These are phyloP conservation scores for Yponomeuta sedellus DNA, from an alignment of 2,888 invertebrate species.

Conservation along the genomic window DNA sequence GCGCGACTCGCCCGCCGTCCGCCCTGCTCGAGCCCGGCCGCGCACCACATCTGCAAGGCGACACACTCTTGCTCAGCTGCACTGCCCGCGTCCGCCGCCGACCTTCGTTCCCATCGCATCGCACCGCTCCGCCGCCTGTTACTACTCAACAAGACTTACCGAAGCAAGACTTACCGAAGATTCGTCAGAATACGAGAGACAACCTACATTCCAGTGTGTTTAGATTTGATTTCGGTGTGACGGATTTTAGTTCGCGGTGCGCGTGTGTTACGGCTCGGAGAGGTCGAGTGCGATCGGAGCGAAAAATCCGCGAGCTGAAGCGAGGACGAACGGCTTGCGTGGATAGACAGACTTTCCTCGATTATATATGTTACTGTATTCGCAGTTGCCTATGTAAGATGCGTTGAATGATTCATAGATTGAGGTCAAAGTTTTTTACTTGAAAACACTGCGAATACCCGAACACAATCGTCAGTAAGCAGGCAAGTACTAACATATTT, in stretches of 20 bases:
- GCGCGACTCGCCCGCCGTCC: slow-evolving; percentile 46
- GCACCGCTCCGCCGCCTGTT: slow-evolving; percentile 47
- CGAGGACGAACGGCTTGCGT: slow-evolving; percentile 41
- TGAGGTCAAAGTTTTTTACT: not conserved
- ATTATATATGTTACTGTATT: slow-evolving; percentile 1
- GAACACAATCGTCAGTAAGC: not conserved
- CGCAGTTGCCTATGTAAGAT: not conserved
- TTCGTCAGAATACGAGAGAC: not conserved
- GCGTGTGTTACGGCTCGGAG: slow-evolving; percentile 51
- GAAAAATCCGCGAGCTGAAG: slow-evolving; percentile 53
- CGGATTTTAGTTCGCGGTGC: slow-evolving; percentile 4
- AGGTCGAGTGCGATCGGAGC: slow-evolving; percentile 73
- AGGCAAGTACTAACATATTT: slow-evolving; percentile 12
- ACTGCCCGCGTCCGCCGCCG: slow-evolving; percentile 42
- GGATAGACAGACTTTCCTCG: slow-evolving; percentile 8
- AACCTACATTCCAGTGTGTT: slow-evolving; percentile 13
- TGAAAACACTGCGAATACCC: slow-evolving; percentile 9
- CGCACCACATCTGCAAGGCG: slow-evolving; percentile 71
- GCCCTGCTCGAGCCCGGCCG: slow-evolving; percentile 53
- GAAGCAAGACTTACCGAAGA: not conserved
- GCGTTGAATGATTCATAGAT: not conserved
- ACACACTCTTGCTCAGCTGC: slow-evolving; percentile 66
- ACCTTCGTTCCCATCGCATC: slow-evolving; percentile 67
- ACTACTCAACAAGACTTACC: not conserved
- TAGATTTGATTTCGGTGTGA: slow-evolving; percentile 4